These are phyloP conservation scores for Platysteira castanea DNA, from an alignment of 2,113 vertebrate genomes.

Conservation along the genomic window DNA sequence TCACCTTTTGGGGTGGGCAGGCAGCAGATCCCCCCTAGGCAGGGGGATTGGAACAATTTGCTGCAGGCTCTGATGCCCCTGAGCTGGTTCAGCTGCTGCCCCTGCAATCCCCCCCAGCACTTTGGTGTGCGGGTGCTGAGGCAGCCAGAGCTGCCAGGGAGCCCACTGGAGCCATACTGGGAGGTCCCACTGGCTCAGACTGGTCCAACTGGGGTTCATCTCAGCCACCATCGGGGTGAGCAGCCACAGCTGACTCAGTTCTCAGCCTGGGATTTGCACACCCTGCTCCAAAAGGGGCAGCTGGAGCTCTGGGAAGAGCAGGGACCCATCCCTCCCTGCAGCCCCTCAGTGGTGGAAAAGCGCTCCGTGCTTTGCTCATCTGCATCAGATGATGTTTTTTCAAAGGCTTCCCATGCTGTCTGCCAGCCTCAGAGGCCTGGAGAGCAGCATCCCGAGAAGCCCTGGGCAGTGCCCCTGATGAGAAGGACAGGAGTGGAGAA, in stretches of 20 bases:
- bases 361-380: conserved; percentile 47
- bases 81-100: neutral
- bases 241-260: neutral
- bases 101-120: neutral
- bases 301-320: neutral
- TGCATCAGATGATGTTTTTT: neutral
- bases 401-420: conserved; percentile 19
- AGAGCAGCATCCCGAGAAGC: neutral
- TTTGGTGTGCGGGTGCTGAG: accelerated
- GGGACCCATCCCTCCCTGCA: neutral
- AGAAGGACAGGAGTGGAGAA: conserved; percentile 5
- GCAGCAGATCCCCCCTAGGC: neutral
- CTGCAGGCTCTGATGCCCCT: neutral
- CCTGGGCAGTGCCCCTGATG: neutral
- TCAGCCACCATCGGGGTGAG: neutral
- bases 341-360: neutral
- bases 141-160: neutral
- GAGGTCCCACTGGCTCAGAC: accelerated
- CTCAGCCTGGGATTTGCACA: neutral
- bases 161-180: neutral
- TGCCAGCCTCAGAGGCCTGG: neutral
- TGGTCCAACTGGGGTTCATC: neutral
- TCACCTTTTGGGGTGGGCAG: neutral
- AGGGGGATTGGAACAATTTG: neutral
- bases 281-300: neutral